Percentiles rank a stretch among this genome's conserved stretches.
These are phyloP conservation scores for Cephus pulcher DNA, from an alignment of 2,888 invertebrate species.

Conservation along the genomic window DNA sequence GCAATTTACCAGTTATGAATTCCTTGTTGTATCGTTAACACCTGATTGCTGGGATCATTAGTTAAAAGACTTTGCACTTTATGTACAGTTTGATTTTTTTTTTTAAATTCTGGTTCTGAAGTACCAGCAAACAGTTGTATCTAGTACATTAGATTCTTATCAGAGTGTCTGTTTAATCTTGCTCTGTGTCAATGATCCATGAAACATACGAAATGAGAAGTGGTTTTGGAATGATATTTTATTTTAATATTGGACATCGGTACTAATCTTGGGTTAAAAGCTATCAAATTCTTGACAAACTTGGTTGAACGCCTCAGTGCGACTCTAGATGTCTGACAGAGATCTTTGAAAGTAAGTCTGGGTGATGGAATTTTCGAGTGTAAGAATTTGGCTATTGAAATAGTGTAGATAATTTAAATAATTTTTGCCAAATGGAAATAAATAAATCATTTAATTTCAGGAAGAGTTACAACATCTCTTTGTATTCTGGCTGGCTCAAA, in stretches of 20 bases:
- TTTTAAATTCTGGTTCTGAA: neutral
- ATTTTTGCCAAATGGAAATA: neutral
- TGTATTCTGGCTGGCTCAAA: neutral
- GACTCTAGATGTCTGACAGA: conserved; percentile 11
- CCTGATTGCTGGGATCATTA: neutral
- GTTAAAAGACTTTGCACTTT: neutral
- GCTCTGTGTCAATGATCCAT: neutral
- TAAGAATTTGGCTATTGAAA: neutral
- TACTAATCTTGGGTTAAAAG: conserved; percentile 19
- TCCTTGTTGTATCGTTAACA: neutral
- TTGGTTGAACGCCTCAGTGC: conserved; percentile 5
- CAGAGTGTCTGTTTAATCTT: neutral
- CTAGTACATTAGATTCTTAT: neutral
- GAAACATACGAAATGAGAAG: neutral
- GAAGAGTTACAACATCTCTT: neutral
- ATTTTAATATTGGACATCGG: neutral
- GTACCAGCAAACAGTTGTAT: neutral
- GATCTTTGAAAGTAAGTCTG: neutral
- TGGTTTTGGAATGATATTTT: neutral
- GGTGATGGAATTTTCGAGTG: neutral
- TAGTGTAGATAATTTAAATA: neutral
- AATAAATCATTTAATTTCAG: neutral
- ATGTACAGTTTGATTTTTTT: neutral
- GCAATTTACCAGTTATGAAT: neutral
- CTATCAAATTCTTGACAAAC: conserved; percentile 9